Evolutionary conservation across 2,113 vertebrate genomes (phyloP).

Genomic region (Protobothrops flavoviridis): DNA sequence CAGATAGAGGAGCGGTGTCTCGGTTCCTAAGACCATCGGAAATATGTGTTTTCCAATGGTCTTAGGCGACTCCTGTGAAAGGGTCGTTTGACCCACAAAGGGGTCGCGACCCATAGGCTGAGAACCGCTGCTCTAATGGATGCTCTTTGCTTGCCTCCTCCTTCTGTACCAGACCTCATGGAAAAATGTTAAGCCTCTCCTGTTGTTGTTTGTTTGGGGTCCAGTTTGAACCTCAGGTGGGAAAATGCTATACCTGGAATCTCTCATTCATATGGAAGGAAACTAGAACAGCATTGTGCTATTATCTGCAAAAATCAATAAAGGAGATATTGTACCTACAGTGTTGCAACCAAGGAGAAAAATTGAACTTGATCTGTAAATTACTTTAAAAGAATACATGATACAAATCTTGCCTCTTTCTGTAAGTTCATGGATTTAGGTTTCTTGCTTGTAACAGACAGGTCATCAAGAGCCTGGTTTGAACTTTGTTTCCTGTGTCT

Average conservation of each 20-base stretch:
- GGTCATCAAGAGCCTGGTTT: conserved; percentile 34
- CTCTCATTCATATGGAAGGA: neutral
- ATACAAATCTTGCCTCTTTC: conserved; percentile 64
- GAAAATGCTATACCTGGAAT: neutral
- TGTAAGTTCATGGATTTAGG: conserved; percentile 62
- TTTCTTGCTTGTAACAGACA: conserved; percentile 45
- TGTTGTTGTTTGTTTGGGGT: no score
- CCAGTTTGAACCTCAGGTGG: neutral
- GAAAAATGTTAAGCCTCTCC: neutral
- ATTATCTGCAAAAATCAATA: neutral
- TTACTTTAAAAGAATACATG: neutral
- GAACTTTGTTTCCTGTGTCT: conserved; percentile 50
- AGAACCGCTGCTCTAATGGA: neutral
- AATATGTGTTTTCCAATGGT: no score
- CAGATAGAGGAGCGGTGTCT: no score
- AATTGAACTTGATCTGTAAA: neutral
- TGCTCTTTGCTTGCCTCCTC: neutral
- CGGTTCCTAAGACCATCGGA: no score
- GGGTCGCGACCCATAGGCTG: no score
- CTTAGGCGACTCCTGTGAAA: no score
- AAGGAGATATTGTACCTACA: neutral
- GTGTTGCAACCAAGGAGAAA: neutral
- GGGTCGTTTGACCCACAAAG: no score
- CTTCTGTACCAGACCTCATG: neutral
- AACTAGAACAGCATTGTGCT: neutral